Evolutionary conservation across 2,888 invertebrate genomes (phyloP).

Genomic region (Thelaira solivaga): DNA sequence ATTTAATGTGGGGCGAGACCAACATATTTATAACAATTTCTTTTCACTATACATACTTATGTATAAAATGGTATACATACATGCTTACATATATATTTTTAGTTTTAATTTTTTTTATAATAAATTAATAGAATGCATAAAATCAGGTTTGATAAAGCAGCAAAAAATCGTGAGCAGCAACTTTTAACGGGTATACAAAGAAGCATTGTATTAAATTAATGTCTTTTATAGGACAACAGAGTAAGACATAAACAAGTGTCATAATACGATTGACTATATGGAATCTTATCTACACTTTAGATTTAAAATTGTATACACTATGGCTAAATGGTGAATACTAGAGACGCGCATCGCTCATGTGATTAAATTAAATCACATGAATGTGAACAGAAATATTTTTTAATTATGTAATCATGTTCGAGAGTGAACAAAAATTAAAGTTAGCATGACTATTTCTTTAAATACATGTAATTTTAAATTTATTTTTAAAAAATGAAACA

Average conservation of each 20-base stretch:
- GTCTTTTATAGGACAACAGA: slow-evolving; percentile 3
- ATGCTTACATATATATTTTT: background rate
- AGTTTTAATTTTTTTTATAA: background rate
- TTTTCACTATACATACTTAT: too few relatives aligned
- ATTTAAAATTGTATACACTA: too few relatives aligned
- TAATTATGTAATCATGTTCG: background rate
- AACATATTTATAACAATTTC: slow-evolving; percentile 40
- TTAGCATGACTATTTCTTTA: too few relatives aligned
- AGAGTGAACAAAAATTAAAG: slow-evolving; percentile 24
- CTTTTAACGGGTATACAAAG: slow-evolving; percentile 10
- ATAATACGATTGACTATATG: too few relatives aligned
- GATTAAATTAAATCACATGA: too few relatives aligned
- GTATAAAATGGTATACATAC: too few relatives aligned
- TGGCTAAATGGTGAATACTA: too few relatives aligned
- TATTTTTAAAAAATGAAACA: too few relatives aligned
- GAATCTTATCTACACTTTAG: too few relatives aligned
- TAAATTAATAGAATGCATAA: slow-evolving; percentile 41
- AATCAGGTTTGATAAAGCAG: slow-evolving; percentile 38
- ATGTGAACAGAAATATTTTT: too few relatives aligned
- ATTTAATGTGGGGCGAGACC: slow-evolving; percentile 22
- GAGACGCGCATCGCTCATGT: too few relatives aligned
- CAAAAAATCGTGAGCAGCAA: slow-evolving; percentile 15
- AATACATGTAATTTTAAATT: too few relatives aligned
- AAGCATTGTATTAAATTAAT: slow-evolving; percentile 7
- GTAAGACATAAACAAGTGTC: slow-evolving; percentile 10